These are phyloP conservation scores for Lasioglossum oenotherae DNA, from an alignment of 2,888 invertebrate genomes.

Conservation along the genomic window DNA sequence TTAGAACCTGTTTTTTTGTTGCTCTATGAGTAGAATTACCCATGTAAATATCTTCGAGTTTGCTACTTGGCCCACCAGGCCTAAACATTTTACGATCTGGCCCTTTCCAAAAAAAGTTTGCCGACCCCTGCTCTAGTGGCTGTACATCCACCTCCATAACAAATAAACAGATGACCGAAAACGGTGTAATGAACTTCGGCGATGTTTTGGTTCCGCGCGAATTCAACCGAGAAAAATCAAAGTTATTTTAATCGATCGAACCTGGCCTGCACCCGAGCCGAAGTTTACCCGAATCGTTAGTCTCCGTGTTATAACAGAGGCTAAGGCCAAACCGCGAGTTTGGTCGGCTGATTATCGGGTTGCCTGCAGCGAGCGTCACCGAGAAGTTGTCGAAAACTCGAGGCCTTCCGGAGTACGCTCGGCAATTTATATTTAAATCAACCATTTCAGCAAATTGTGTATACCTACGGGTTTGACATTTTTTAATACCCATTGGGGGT, in stretches of 20 bases:
- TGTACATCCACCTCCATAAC: neutral
- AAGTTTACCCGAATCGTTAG: slow-evolving; percentile 38
- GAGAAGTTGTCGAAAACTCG: neutral
- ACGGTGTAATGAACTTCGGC: neutral
- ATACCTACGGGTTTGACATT: neutral
- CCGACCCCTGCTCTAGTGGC: neutral
- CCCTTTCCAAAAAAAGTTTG: no score
- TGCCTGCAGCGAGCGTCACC: neutral
- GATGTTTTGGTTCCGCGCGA: neutral
- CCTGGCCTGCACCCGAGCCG: no score
- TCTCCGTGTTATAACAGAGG: slow-evolving; percentile 19
- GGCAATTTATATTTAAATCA: neutral
- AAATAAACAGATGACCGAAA: neutral
- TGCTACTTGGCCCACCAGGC: no score
- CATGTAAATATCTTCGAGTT: no score
- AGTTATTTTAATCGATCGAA: neutral
- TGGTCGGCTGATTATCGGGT: neutral
- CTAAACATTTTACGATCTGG: no score
- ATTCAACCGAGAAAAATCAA: neutral
- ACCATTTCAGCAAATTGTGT: neutral
- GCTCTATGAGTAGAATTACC: no score
- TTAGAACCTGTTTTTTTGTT: no score
- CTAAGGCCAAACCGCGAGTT: neutral
- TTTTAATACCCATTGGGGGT: no score
- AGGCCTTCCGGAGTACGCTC: neutral